phyloP scores from a whole-genome alignment of 2,113 vertebrate species.

The Cavia porcellus region DNA sequence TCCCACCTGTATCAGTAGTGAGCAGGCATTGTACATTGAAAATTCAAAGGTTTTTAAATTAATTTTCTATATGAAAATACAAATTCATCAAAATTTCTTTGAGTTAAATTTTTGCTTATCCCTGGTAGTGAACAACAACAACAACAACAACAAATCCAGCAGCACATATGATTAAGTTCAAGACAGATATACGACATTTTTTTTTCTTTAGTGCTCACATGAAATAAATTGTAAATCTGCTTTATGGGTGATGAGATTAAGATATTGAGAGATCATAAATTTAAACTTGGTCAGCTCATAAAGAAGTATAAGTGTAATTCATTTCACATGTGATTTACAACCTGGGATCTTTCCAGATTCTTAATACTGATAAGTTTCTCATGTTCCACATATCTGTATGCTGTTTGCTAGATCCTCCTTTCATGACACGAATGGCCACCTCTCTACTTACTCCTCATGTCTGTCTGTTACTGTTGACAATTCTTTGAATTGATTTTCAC shows the following conservation, averaged over 20 bases:
- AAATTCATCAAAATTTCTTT: not conserved
- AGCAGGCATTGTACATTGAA: not conserved
- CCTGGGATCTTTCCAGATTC: not conserved
- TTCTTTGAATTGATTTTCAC: not conserved
- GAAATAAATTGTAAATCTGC: not conserved
- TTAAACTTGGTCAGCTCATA: not conserved
- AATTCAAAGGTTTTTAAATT: not conserved
- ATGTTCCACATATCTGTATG: not conserved
- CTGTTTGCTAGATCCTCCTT: not conserved
- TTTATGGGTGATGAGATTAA: not conserved
- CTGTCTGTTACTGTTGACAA: not conserved
- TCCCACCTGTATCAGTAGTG: not conserved
- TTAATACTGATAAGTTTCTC: not conserved
- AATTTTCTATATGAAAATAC: conserved; percentile 26
- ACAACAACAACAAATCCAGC: too few relatives aligned
- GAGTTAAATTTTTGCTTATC: not conserved
- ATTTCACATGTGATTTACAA: not conserved
- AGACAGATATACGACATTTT: not conserved
- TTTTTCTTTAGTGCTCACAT: not conserved
- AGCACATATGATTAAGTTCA: not conserved
- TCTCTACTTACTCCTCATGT: not conserved
- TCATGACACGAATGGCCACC: rapidly evolving
- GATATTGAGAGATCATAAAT: not conserved
- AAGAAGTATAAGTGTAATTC: not conserved
- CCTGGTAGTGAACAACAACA: too few relatives aligned